These are phyloP conservation scores for Epinotia demarniana DNA, from an alignment of 2,888 invertebrate species.

Conservation along the genomic window DNA sequence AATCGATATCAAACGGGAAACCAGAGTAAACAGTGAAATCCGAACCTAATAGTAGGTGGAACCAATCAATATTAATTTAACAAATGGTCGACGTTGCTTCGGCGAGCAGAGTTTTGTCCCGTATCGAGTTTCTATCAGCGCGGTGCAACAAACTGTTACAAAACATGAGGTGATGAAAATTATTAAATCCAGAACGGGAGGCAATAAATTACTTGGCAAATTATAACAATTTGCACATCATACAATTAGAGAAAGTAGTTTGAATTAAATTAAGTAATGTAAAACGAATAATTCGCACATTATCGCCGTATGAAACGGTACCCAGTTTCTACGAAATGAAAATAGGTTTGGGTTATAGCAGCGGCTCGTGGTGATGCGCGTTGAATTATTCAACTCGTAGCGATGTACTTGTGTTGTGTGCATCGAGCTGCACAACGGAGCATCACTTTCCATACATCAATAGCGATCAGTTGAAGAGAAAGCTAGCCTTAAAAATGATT, in stretches of 20 bases:
- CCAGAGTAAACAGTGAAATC: constrained; percentile 40
- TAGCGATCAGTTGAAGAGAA: constrained; percentile 44
- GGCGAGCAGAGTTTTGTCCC: constrained; percentile 21
- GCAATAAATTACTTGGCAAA: constrained; percentile 6
- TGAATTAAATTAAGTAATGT: constrained; percentile 16
- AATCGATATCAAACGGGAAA: constrained; percentile 34
- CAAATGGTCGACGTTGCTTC: constrained; percentile 44
- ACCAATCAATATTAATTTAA: constrained; percentile 51
- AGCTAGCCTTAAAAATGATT: constrained; percentile 15
- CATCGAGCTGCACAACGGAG: constrained; percentile 44
- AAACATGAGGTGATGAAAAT: constrained; percentile 12
- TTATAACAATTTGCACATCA: constrained; percentile 32
- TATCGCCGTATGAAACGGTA: constrained; percentile 48
- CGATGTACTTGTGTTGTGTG: constrained; percentile 57
- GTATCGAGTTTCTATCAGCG: constrained; percentile 39
- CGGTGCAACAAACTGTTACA: constrained; percentile 25
- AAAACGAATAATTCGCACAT: background rate
- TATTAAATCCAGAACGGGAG: constrained; percentile 10
- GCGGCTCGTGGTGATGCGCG: constrained; percentile 48
- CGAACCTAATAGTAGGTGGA: constrained; percentile 46
- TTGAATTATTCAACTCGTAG: constrained; percentile 74
- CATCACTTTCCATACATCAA: constrained; percentile 63
- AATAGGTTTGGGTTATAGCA: constrained; percentile 64
- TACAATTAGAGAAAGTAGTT: constrained; percentile 21
- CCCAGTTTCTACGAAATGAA: constrained; percentile 64